A percentile compares a stretch with the other conserved stretches of the same genome.
Evolutionary conservation across 2,888 invertebrate genomes (phyloP).

Genomic region (Physocephala rufipes): DNA sequence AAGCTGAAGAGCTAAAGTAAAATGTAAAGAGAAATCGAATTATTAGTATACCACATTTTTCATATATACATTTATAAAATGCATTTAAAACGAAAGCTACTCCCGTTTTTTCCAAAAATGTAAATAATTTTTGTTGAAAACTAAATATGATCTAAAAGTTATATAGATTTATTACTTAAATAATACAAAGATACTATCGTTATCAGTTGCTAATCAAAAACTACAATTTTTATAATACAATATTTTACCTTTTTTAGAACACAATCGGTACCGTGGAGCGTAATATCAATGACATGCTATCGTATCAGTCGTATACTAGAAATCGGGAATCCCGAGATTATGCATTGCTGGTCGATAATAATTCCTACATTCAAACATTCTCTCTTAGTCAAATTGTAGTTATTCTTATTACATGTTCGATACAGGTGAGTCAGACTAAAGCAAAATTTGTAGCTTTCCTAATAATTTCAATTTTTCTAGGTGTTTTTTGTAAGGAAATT

Average conservation of each 20-base stretch:
- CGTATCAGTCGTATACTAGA: slow-evolving; percentile 82
- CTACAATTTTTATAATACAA: neutral
- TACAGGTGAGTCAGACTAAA: slow-evolving; percentile 69
- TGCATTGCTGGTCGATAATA: slow-evolving; percentile 82
- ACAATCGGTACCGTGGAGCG: slow-evolving; percentile 81
- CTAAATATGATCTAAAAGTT: too few relatives aligned
- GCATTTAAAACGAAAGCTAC: too few relatives aligned
- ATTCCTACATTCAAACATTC: slow-evolving; percentile 88
- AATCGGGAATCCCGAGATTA: slow-evolving; percentile 84
- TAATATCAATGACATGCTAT: slow-evolving; percentile 85
- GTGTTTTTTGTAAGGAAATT: slow-evolving; percentile 90
- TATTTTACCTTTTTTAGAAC: slow-evolving; percentile 67
- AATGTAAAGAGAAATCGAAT: too few relatives aligned
- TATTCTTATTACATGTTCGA: slow-evolving; percentile 78
- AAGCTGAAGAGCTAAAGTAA: too few relatives aligned
- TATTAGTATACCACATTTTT: too few relatives aligned
- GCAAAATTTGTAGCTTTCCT: neutral
- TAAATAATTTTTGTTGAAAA: too few relatives aligned
- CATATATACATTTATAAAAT: too few relatives aligned
- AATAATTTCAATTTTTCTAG: slow-evolving; percentile 66
- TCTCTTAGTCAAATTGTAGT: slow-evolving; percentile 87
- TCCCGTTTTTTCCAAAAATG: too few relatives aligned
- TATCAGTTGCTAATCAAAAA: neutral
- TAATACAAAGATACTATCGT: too few relatives aligned
- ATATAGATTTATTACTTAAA: too few relatives aligned